These are phyloP conservation scores for Gymnocephalus cernua DNA, from an alignment of 2,113 vertebrate genomes.

Conservation along the genomic window DNA sequence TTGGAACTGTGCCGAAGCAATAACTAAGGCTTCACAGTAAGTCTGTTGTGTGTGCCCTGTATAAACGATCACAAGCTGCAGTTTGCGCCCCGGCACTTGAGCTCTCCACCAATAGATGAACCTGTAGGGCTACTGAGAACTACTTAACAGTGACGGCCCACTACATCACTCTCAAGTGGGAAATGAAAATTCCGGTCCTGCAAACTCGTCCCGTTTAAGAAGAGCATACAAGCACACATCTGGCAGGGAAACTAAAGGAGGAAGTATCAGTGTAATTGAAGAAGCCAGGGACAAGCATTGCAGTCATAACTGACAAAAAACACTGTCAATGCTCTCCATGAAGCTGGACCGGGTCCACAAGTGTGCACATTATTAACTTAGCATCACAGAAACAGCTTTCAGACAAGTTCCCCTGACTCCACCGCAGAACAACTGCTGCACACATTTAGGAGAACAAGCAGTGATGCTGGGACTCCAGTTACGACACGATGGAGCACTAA, in stretches of 20 bases:
- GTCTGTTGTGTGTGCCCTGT: neutral
- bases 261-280: slow-evolving; percentile 20
- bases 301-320: slow-evolving; percentile 21
- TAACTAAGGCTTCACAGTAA: neutral
- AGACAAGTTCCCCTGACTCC: neutral
- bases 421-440: no score
- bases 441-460: slow-evolving; percentile 14
- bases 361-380: neutral
- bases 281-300: slow-evolving; percentile 1
- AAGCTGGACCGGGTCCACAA: slow-evolving; percentile 1
- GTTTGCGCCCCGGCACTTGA: neutral
- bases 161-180: slow-evolving; percentile 20
- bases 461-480: slow-evolving; percentile 45
- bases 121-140: slow-evolving; percentile 20
- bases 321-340: neutral
- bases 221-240: neutral
- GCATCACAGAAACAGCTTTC: neutral
- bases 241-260: neutral
- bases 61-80: neutral
- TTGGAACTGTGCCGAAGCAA: neutral
- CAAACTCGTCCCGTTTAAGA: slow-evolving; percentile 4
- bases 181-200: slow-evolving; percentile 37
- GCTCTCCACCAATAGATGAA: slow-evolving; percentile 22
- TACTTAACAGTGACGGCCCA: slow-evolving; percentile 38
- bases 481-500: no score